These are phyloP conservation scores for Entomobrya proxima DNA, from an alignment of 2,888 invertebrate species.

Conservation along the genomic window DNA sequence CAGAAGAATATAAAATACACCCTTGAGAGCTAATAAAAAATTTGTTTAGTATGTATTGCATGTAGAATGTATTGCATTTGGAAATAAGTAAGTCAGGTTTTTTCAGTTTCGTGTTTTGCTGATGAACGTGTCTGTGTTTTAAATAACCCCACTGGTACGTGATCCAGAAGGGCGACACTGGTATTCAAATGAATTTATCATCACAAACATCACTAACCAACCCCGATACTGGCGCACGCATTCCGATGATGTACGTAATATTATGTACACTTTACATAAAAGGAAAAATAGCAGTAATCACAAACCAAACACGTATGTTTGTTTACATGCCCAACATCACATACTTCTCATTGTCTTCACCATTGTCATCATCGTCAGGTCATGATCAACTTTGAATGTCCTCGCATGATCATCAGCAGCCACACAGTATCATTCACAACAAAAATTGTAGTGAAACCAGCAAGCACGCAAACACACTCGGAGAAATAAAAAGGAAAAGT, in stretches of 20 bases:
- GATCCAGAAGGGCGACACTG: slow-evolving; percentile 45
- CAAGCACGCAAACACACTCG: slow-evolving; percentile 13
- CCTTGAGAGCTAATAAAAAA: slow-evolving; percentile 31
- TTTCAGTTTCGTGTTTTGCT: neutral
- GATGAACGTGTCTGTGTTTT: slow-evolving; percentile 43
- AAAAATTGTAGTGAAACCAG: neutral
- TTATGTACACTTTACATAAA: neutral
- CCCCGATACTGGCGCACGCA: neutral
- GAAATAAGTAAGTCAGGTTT: slow-evolving; percentile 48
- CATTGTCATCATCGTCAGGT: no score
- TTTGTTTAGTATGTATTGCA: slow-evolving; percentile 33
- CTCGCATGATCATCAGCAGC: slow-evolving; percentile 19
- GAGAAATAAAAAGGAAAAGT: slow-evolving; percentile 29
- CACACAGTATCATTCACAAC: no score
- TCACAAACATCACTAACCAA: neutral
- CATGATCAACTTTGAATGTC: slow-evolving; percentile 27
- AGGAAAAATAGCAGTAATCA: slow-evolving; percentile 6
- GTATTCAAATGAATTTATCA: slow-evolving; percentile 54
- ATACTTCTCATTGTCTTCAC: neutral
- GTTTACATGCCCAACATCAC: slow-evolving; percentile 40
- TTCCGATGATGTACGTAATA: neutral
- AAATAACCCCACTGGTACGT: slow-evolving; percentile 54
- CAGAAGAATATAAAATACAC: slow-evolving; percentile 32
- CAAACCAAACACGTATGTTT: slow-evolving; percentile 42
- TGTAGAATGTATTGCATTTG: slow-evolving; percentile 11